Evolutionary conservation across 2,888 invertebrate genomes (phyloP).

Genomic region (Volucella inflata): DNA sequence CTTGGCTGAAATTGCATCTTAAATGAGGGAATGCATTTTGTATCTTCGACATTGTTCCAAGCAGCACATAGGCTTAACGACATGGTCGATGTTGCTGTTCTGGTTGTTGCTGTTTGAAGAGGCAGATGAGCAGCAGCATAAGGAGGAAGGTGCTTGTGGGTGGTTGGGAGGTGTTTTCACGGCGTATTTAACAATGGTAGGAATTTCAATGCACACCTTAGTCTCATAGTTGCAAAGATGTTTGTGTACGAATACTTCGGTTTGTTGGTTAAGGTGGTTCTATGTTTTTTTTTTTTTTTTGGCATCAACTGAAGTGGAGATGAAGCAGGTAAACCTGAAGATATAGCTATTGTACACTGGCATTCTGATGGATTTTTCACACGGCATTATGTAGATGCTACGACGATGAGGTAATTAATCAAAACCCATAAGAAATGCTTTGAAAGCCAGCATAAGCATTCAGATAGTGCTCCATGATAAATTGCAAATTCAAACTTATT

Average conservation of each 20-base stretch:
- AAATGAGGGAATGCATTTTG: constrained; percentile 51
- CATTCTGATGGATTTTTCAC: constrained; percentile 59
- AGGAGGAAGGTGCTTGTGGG: constrained; percentile 9
- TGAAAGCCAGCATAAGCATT: constrained; percentile 64
- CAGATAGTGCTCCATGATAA: constrained; percentile 54
- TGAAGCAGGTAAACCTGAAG: neutral
- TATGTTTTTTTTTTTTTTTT: constrained; percentile 10
- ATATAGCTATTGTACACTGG: constrained; percentile 30
- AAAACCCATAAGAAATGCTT: constrained; percentile 62
- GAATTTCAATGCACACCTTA: constrained; percentile 74
- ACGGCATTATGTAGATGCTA: constrained; percentile 71
- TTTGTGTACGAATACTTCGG: constrained; percentile 38
- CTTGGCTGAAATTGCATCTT: constrained; percentile 42
- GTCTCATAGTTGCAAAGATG: constrained; percentile 38
- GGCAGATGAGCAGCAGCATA: neutral
- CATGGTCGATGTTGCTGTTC: constrained; percentile 13
- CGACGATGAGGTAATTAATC: constrained; percentile 71
- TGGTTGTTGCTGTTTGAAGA: neutral
- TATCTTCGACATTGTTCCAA: constrained; percentile 20
- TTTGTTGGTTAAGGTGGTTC: constrained; percentile 7
- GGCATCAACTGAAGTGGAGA: constrained; percentile 27
- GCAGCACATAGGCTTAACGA: constrained; percentile 26
- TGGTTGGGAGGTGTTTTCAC: constrained; percentile 9
- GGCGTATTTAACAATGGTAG: constrained; percentile 66
- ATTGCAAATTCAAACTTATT: constrained; percentile 39